Percentiles rank a stretch among this genome's conserved stretches.
Conservation (phyloP, 2,888 invertebrate species). For the Callinectes sapidus region DNA sequence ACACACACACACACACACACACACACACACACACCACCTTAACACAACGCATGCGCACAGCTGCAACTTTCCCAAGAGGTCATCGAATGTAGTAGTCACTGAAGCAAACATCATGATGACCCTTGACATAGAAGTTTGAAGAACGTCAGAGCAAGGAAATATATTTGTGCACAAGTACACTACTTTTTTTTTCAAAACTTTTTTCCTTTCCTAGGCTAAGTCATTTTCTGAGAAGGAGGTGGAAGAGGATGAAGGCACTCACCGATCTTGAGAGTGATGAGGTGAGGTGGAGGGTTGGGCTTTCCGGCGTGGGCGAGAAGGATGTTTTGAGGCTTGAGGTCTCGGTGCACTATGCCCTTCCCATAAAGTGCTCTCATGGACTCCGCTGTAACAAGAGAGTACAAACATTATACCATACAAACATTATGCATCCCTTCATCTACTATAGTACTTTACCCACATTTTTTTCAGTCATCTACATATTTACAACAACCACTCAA, state of each 20-base stretch:
- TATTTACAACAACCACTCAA: neutral
- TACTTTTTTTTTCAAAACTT: neutral
- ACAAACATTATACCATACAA: neutral
- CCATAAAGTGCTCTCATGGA: constrained; percentile 98
- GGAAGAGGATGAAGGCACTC: constrained; percentile 75
- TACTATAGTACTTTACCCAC: neutral
- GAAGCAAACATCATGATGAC: neutral
- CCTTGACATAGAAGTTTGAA: neutral
- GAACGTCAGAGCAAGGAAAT: neutral
- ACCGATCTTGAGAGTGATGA: constrained; percentile 94
- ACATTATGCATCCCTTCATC: neutral
- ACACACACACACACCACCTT: neutral
- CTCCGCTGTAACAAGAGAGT: constrained; percentile 82
- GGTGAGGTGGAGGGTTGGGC: constrained; percentile 84
- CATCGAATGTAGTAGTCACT: neutral
- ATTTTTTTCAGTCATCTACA: neutral
- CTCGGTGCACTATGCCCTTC: constrained; percentile 98
- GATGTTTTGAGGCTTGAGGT: constrained; percentile 99
- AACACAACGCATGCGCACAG: neutral
- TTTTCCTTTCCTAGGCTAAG: neutral
- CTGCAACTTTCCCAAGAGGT: neutral
- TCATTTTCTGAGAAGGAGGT: neutral
- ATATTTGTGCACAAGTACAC: neutral
- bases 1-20: too few species aligned
- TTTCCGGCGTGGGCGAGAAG: constrained; percentile 89